Conservation (phyloP, 2,888 invertebrate species). For the Entomobrya multifasciata region DNA sequence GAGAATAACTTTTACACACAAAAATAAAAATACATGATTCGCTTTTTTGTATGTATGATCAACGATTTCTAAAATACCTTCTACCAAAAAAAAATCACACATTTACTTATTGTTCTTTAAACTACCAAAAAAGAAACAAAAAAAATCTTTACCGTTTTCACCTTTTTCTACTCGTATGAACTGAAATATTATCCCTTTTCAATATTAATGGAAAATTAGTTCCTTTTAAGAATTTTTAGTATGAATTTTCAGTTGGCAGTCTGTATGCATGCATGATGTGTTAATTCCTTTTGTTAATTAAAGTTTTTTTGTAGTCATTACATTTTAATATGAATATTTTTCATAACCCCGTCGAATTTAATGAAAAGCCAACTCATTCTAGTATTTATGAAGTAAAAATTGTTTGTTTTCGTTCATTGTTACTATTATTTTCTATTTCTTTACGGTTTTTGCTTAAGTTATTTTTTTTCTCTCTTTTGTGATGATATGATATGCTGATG, state of each 20-base stretch:
- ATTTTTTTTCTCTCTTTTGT: constrained; percentile 48
- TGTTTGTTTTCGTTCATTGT: neutral
- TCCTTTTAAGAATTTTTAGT: no score
- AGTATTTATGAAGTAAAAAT: neutral
- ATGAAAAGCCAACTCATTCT: no score
- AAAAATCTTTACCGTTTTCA: constrained; percentile 35
- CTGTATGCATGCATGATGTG: no score
- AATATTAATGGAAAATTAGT: no score
- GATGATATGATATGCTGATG: constrained; percentile 66
- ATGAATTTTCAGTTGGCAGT: no score
- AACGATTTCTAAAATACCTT: constrained; percentile 16
- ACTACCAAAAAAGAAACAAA: neutral
- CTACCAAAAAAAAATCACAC: constrained; percentile 44
- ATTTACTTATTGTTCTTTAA: constrained; percentile 27
- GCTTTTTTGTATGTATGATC: constrained; percentile 42
- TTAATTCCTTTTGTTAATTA: no score
- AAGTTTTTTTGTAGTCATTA: no score
- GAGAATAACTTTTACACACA: constrained; percentile 37
- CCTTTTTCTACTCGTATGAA: constrained; percentile 18
- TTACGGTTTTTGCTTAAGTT: neutral
- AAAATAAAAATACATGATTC: constrained; percentile 21
- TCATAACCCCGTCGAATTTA: no score
- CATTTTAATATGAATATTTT: no score
- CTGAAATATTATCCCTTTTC: no score
- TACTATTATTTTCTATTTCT: neutral